phyloP scores from a whole-genome alignment of 1,140 invertebrate species.

The Hydropsyche tenuis region DNA sequence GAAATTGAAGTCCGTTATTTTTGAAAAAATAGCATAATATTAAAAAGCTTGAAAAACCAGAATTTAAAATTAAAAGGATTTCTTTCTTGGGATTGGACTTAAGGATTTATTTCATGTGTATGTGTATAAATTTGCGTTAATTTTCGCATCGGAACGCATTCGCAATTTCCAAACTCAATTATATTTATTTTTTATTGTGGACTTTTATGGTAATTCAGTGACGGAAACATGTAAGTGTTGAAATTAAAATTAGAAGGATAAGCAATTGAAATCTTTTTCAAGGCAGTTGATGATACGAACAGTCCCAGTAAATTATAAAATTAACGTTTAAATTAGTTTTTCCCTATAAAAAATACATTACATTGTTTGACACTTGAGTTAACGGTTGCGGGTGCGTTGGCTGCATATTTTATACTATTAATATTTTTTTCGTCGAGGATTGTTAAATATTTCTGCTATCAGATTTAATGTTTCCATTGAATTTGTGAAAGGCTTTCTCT shows the following conservation, averaged over 20 bases:
- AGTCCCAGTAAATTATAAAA: constrained; percentile 15
- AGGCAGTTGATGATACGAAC: not conserved
- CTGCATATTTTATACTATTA: constrained; percentile 1
- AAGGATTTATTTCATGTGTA: constrained; percentile 13
- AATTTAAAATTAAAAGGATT: too few relatives aligned
- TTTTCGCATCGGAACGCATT: constrained; percentile 14
- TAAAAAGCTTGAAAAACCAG: too few relatives aligned
- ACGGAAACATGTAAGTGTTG: too few relatives aligned
- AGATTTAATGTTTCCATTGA: too few relatives aligned
- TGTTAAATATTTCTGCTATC: constrained; percentile 17
- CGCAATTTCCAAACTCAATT: not conserved
- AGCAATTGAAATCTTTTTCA: too few relatives aligned
- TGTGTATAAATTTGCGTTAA: constrained; percentile 10
- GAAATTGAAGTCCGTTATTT: constrained; percentile 3
- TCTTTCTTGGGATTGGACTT: not conserved
- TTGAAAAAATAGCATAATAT: too few relatives aligned
- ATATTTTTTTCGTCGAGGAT: constrained; percentile 13
- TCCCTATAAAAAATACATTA: too few relatives aligned
- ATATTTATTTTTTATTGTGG: constrained; percentile 7
- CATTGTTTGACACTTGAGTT: not conserved
- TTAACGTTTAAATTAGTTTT: not conserved
- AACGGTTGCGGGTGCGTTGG: constrained; percentile 3
- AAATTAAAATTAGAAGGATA: too few relatives aligned
- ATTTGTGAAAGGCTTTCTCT: too few relatives aligned
- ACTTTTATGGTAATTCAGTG: not conserved